Conservation (phyloP, 2,113 vertebrate genomes). For the Willisornis vidua region DNA sequence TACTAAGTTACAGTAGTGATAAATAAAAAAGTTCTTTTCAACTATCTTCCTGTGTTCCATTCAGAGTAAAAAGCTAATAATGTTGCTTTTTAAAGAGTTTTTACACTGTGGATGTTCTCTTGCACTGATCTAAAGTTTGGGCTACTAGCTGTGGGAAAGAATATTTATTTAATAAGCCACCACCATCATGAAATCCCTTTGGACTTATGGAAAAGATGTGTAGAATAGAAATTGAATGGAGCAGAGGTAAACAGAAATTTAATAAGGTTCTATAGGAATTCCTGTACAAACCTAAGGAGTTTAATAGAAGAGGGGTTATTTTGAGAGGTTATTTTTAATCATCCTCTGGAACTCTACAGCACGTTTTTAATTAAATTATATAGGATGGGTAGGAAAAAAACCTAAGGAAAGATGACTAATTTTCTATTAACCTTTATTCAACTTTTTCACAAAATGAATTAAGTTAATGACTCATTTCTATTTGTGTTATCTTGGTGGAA, state of each 20-base stretch:
- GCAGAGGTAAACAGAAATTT: constrained; percentile 45
- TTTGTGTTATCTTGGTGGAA: constrained; percentile 16
- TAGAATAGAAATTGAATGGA: constrained; percentile 25
- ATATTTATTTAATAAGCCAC: constrained; percentile 16
- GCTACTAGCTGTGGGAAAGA: neutral
- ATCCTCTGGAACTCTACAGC: constrained; percentile 28
- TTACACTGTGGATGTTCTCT: neutral
- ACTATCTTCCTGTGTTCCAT: neutral
- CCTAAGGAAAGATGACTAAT: constrained; percentile 52
- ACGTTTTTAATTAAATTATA: constrained; percentile 59
- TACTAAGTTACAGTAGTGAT: neutral
- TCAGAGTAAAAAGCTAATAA: neutral
- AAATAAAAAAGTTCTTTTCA: neutral
- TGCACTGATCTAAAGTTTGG: neutral
- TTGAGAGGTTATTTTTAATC: constrained; percentile 56
- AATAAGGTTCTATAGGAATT: constrained; percentile 53
- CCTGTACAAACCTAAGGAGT: constrained; percentile 24
- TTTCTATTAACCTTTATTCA: constrained; percentile 66
- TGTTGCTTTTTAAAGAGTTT: neutral
- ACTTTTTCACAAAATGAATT: constrained; percentile 50
- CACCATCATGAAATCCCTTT: neutral
- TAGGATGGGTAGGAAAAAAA: constrained; percentile 19
- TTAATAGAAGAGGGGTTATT: constrained; percentile 29
- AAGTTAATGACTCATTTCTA: constrained; percentile 52
- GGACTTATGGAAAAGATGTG: constrained; percentile 2